These are phyloP conservation scores for Melanophora roralis DNA, from an alignment of 2,888 invertebrate genomes.

Conservation along the genomic window DNA sequence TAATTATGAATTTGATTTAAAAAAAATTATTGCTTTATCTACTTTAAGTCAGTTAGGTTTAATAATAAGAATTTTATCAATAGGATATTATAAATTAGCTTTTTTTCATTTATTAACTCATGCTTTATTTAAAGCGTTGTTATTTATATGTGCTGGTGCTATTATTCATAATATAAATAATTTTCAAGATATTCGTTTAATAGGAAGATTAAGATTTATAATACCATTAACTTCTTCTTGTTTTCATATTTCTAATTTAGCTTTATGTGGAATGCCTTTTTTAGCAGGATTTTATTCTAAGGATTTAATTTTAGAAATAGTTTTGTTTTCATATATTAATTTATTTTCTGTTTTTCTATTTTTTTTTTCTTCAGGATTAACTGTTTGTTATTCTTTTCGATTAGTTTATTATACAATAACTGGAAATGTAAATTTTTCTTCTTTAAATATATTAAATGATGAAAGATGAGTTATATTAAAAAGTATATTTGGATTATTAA, in stretches of 20 bases:
- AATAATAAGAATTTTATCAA: slow-evolving; percentile 82
- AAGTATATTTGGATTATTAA: slow-evolving; percentile 79
- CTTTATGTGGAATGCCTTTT: slow-evolving; percentile 82
- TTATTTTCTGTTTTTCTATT: slow-evolving; percentile 79
- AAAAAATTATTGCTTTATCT: slow-evolving; percentile 88
- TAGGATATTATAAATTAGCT: slow-evolving; percentile 79
- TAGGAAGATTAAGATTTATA: slow-evolving; percentile 78
- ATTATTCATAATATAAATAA: slow-evolving; percentile 82
- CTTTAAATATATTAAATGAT: slow-evolving; percentile 78
- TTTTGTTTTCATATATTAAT: slow-evolving; percentile 79
- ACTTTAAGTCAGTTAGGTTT: slow-evolving; percentile 86
- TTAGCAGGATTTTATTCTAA: slow-evolving; percentile 83
- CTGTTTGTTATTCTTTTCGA: slow-evolving; percentile 80
- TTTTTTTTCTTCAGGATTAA: slow-evolving; percentile 79
- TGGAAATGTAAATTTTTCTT: slow-evolving; percentile 78
- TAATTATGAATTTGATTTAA: slow-evolving; percentile 83
- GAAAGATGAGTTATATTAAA: slow-evolving; percentile 78
- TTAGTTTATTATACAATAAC: slow-evolving; percentile 80
- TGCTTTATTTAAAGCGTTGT: slow-evolving; percentile 86
- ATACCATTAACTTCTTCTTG: slow-evolving; percentile 79
- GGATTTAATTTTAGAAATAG: slow-evolving; percentile 81
- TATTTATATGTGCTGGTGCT: slow-evolving; percentile 85
- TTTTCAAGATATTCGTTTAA: slow-evolving; percentile 82
- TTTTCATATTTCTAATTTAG: slow-evolving; percentile 80
- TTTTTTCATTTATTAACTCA: slow-evolving; percentile 86